Percentiles rank a stretch among this genome's conserved stretches.
These are phyloP conservation scores for Spisula solida DNA, from an alignment of 2,888 invertebrate genomes.

Conservation along the genomic window DNA sequence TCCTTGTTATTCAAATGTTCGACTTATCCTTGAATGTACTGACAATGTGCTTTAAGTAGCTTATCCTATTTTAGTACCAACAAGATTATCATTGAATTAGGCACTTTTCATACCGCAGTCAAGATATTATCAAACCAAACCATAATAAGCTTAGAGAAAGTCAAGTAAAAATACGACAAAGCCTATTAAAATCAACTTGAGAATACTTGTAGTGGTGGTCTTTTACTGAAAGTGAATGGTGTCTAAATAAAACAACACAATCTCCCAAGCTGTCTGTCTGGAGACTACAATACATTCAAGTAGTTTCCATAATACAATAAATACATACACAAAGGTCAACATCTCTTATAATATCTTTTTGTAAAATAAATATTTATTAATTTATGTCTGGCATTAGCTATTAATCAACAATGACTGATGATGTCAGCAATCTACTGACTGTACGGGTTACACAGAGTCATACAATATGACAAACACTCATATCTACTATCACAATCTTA, in stretches of 20 bases:
- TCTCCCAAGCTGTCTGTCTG: background rate
- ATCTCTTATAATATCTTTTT: conserved; percentile 9
- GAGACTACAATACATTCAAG: conserved; percentile 20
- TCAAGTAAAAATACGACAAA: conserved; percentile 2
- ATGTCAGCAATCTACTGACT: background rate
- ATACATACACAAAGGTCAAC: conserved; percentile 30
- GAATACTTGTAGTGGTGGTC: background rate
- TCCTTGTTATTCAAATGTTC: too few relatives aligned
- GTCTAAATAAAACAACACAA: background rate
- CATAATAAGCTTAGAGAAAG: conserved; percentile 1
- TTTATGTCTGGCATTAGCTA: conserved; percentile 39
- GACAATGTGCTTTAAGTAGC: conserved; percentile 14
- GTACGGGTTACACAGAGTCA: background rate
- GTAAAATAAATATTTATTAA: conserved; percentile 44
- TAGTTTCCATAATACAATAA: conserved; percentile 29
- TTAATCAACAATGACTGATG: conserved; percentile 19
- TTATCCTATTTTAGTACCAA: conserved; percentile 27
- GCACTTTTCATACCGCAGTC: conserved; percentile 31
- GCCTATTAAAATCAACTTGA: background rate
- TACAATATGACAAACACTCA: background rate
- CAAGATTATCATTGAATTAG: conserved; percentile 42
- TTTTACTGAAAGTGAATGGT: background rate
- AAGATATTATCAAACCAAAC: conserved; percentile 23
- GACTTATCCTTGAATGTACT: background rate
- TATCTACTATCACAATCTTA: conserved; percentile 6